Evolutionary conservation across 2,113 vertebrate species (phyloP), one percentile per base, ranked within the genome.

Genomic region (Oriolus oriolus): DNA sequence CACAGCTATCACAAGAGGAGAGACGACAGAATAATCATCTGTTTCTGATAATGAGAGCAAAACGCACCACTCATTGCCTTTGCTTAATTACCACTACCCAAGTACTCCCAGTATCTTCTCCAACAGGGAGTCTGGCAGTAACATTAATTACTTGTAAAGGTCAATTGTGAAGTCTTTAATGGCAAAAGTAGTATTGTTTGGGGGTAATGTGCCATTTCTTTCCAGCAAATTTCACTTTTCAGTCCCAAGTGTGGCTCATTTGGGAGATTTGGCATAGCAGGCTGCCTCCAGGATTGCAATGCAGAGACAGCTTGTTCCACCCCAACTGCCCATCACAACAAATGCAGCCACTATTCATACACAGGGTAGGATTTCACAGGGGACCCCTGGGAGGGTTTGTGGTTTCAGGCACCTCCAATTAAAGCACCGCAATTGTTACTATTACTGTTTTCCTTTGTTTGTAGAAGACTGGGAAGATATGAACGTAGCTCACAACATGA

Each of bases 141-240:
- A 94, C 70, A 71, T 87, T 97, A 97, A 97, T 97, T 96, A 96
- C 82, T 96, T 96, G 65, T 79, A 94, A 97, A 97, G 96, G 96
- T 97, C 96, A 97, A 75, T 71, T 88, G 84, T 87, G 80, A 95
- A 97, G 90, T 47, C 73, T 90, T 96, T 95, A 97, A 95, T 75
- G 73, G 96, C 65, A 84, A 84, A 87, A 92, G 45, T 65, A 82
- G 89, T 87, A 93, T 93, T 95, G 81, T 93, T 90, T 89, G 80
- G 90, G 87, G 75, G 89, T 92, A 97, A 96, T 73, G 93, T 87
- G 90, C 77, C 80, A 86, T 87, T 93, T 91, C 69, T 89, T 91
- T 61, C 81, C 94, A 89, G 81, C 60, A 87, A 81, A 95, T 92
- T 95, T 79, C 86, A 79, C 68, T 96, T 73, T 88, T 84, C 71